Percentiles rank a stretch among this genome's conserved stretches.
Conservation (phyloP, 2,888 invertebrate species). For the Drosophila kuntzei region DNA sequence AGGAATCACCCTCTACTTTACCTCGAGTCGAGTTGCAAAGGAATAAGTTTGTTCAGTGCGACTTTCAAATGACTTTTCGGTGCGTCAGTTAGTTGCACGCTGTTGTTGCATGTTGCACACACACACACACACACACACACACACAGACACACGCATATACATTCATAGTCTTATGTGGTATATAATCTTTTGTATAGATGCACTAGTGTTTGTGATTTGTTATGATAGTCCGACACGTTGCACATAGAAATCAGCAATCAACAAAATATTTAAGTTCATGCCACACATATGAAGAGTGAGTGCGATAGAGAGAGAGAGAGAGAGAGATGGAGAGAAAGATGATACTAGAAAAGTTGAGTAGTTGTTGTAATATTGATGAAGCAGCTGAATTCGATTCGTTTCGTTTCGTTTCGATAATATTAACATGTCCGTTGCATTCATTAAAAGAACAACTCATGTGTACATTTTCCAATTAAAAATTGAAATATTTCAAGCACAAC, state of each 20-base stretch:
- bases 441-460: constrained; percentile 82
- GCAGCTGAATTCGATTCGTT: constrained; percentile 25
- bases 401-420: constrained; percentile 51
- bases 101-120: constrained; percentile 31
- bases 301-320: neutral
- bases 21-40: neutral
- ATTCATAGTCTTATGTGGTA: neutral
- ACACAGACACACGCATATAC: constrained; percentile 2
- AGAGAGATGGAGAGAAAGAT: neutral
- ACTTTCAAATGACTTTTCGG: constrained; percentile 75
- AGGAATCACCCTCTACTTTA: neutral
- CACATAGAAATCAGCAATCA: constrained; percentile 40
- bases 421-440: constrained; percentile 76
- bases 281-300: neutral
- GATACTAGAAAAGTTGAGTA: constrained; percentile 8
- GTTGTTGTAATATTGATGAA: constrained; percentile 58
- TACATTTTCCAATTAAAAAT: constrained; percentile 84
- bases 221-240: constrained; percentile 44
- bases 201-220: constrained; percentile 36
- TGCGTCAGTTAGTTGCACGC: constrained; percentile 51
- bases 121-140: constrained; percentile 18
- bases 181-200: constrained; percentile 9
- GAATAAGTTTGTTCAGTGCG: constrained; percentile 44
- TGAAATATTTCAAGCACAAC: constrained; percentile 79
- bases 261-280: constrained; percentile 8